Evolutionary conservation across 2,888 invertebrate species (phyloP), one percentile per base, ranked within the genome.

Genomic region (Allacma fusca): DNA sequence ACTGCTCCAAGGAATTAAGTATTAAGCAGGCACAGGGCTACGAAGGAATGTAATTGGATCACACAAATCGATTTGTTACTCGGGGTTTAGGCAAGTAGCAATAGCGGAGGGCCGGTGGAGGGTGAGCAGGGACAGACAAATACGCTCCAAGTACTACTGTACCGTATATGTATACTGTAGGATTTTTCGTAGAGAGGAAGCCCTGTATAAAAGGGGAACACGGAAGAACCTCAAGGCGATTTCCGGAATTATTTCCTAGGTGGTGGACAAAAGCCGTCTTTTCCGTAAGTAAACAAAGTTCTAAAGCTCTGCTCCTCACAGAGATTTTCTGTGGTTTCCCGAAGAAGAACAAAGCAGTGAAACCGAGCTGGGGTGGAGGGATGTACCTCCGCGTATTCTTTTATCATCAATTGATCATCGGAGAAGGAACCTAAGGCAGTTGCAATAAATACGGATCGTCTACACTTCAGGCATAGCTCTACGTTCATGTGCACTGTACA

Each of bases 211-310:
- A 67, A 67, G 28, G 21, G 34, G 23, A 40, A 50, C 50, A 5
- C 34, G n/a, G 40, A 68, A n/a, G 40, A 68, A 40, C 29, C 68
- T 40, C 21, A 68, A 68, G 40, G 68, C 68, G n/a, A 68, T 68
- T 68, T 40, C 68, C 21, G 68, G 68, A 68, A 29, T 68, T 68
- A 68, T 68, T 68, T 68, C 68, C 68, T 23, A 68, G 68, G 29
- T 68, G 68, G 68, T 68, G 68, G 68, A 68, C 68, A 68, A 68
- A 34, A 68, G 68, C 68, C 68, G 68, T 40, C 68, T 68, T 68
- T 68, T 68, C 68, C 40, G 29, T 68, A 40, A 40, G 68, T 68
- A 68, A 68, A 68, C 68, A 68, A 26, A 68, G 23, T 68, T 50
- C 50, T 50, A 50, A 50, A n/a, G 2, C 16, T 50, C 50, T 16